phyloP scores from a whole-genome alignment of 1,140 invertebrate genomes.

The Glomeris maerens region DNA sequence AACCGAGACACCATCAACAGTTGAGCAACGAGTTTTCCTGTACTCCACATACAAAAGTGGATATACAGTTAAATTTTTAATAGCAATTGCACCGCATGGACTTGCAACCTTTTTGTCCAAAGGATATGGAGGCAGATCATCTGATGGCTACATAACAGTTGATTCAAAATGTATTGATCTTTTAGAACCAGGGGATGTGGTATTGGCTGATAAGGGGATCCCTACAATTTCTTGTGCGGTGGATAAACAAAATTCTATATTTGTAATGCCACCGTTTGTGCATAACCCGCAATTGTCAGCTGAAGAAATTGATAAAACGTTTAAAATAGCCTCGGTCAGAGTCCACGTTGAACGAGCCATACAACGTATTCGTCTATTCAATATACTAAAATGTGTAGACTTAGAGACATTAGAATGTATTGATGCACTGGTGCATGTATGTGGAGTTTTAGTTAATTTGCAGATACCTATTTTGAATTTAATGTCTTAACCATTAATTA shows the following conservation, averaged over 20 bases:
- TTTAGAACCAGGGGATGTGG: no score
- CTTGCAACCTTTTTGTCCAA: conserved; percentile 30
- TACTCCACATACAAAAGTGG: conserved; percentile 31
- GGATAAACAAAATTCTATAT: conserved; percentile 10
- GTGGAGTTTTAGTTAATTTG: no score
- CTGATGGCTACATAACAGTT: conserved; percentile 26
- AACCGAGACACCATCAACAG: no score
- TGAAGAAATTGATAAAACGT: conserved; percentile 22
- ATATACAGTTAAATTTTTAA: conserved; percentile 29
- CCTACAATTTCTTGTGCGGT: conserved; percentile 20
- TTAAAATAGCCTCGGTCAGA: conserved; percentile 23
- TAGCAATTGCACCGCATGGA: conserved; percentile 29
- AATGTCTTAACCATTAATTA: no score
- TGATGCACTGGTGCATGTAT: no score
- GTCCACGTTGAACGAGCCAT: conserved; percentile 29
- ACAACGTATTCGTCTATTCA: conserved; percentile 21
- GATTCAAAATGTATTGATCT: conserved; percentile 27
- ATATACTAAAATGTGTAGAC: conserved; percentile 20
- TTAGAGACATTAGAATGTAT: no score
- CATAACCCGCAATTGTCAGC: conserved; percentile 19
- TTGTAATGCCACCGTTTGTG: conserved; percentile 25
- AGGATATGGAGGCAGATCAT: conserved; percentile 26
- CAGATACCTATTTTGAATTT: no score
- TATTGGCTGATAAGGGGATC: conserved; percentile 32
- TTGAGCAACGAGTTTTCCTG: no score